Base-by-base conservation (phyloP, 1,140 invertebrate genomes). In the Spodoptera litura region DNA sequence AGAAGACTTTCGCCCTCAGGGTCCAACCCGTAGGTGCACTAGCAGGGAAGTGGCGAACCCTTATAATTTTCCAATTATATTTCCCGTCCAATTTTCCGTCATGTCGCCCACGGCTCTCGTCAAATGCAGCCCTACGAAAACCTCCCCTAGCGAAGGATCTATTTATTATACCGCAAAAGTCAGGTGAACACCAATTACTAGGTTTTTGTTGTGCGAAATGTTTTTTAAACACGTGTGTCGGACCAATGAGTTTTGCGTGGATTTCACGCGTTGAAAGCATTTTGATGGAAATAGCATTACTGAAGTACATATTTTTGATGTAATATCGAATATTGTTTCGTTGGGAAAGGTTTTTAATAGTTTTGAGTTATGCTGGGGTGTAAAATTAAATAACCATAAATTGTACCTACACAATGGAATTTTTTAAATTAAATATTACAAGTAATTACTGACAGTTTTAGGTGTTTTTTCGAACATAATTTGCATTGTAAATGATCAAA, bases 11-110 rank as follows among this genome's bases (percentile, higher is more conserved):
- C 80, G 81, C 85, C 85, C 66, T 44, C 77, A 81, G 83, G 86
- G 81, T 82, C 76, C 51, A 44, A 84, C 78, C 80, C 55, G 78
- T 85, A 87, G 85, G 83, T 86, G 79, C 78, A 87, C 85, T 89
- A 90, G 84, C 86, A 87, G 87, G 87, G 88, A 91, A 93, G 88
- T 92, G 91, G 89, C 89, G 89, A 85, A 86, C 87, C 90, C 89
- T 91, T 91, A 94, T 93, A 94, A 94, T 94, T 94, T 94, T 93
- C 93, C 93, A 94, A 94, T 94, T 94, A 94, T 94, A 93, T 93
- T 94, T 93, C 91, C 92, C 90, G 89, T 92, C 85, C 93, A 94
- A 94, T 94, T 93, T 94, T 94, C 93, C 92, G 84, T 91, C 91
- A 91, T 93, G 93, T 93, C 93, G 93, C 92, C 85, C 85, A 86